Percentiles rank a stretch among this genome's conserved stretches.
These are phyloP conservation scores for Orthosia gracilis DNA, from an alignment of 2,888 invertebrate genomes.

Conservation along the genomic window DNA sequence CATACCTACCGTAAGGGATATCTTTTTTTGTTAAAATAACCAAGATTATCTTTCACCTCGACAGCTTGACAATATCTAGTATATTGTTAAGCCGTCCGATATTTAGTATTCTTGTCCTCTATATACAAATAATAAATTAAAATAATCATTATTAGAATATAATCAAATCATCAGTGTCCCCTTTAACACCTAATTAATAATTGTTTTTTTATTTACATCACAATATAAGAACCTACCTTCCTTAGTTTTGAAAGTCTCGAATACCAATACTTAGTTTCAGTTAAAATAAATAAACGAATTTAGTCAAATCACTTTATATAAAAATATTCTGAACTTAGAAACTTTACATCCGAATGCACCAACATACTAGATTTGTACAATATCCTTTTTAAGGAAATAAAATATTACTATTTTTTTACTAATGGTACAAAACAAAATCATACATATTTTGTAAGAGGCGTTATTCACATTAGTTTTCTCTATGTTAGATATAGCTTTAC, in stretches of 20 bases:
- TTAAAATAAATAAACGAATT: conserved; percentile 59
- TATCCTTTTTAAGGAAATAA: conserved; percentile 63
- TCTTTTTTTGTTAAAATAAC: conserved; percentile 4
- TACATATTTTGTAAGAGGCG: conserved; percentile 35
- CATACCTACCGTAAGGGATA: neutral
- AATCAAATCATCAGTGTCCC: conserved; percentile 58
- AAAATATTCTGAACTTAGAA: conserved; percentile 56
- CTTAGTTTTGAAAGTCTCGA: conserved; percentile 33
- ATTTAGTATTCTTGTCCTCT: conserved; percentile 43
- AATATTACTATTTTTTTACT: conserved; percentile 51
- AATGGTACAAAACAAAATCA: conserved; percentile 43
- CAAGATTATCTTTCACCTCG: conserved; percentile 15
- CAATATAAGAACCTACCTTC: conserved; percentile 31
- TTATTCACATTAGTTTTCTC: conserved; percentile 26
- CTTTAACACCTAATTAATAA: conserved; percentile 46
- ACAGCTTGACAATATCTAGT: conserved; percentile 5
- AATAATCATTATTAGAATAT: conserved; percentile 59
- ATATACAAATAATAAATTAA: conserved; percentile 66
- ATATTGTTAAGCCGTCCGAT: conserved; percentile 12
- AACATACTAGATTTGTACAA: conserved; percentile 70
- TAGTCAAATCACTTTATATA: conserved; percentile 47
- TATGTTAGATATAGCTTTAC: conserved; percentile 44
- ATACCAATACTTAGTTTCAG: conserved; percentile 30
- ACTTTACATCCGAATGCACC: conserved; percentile 50
- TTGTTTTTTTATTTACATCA: conserved; percentile 60